Evolutionary conservation across 1,140 invertebrate genomes (phyloP).

Genomic region (Cyclargus thomasi): DNA sequence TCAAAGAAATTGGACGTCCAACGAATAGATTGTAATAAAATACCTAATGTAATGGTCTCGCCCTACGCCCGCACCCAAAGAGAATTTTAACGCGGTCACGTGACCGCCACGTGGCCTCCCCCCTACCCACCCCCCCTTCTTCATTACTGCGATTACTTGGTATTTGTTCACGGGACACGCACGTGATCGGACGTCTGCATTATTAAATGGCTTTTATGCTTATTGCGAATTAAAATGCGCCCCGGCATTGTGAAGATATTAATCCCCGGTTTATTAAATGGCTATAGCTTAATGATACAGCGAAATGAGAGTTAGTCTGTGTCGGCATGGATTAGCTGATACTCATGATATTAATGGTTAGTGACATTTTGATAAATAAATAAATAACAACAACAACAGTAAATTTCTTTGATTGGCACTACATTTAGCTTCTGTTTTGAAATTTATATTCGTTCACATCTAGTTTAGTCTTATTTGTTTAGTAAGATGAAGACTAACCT

Average conservation of each 20-base stretch:
- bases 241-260: constrained; percentile 43
- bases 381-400: too few species aligned
- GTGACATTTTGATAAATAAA: too few species aligned
- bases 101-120: constrained; percentile 50
- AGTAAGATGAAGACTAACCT: too few species aligned
- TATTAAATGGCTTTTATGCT: constrained; percentile 75
- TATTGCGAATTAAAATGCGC: constrained; percentile 63
- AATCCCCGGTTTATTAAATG: constrained; percentile 30
- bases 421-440: too few species aligned
- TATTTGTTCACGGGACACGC: constrained; percentile 58
- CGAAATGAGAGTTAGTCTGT: not conserved
- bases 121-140: constrained; percentile 38
- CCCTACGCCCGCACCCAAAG: constrained; percentile 39
- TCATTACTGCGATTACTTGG: constrained; percentile 63
- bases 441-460: too few species aligned
- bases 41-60: constrained; percentile 39
- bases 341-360: not conserved
- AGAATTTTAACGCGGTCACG: constrained; percentile 59
- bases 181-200: constrained; percentile 63
- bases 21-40: constrained; percentile 38
- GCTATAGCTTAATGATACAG: not conserved
- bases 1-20: constrained; percentile 9
- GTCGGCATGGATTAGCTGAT: not conserved
- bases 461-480: too few species aligned
- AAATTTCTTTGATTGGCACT: too few species aligned